These are phyloP conservation scores for Globodera rostochiensis DNA, from an alignment of 1,140 invertebrate species.

Conservation along the genomic window DNA sequence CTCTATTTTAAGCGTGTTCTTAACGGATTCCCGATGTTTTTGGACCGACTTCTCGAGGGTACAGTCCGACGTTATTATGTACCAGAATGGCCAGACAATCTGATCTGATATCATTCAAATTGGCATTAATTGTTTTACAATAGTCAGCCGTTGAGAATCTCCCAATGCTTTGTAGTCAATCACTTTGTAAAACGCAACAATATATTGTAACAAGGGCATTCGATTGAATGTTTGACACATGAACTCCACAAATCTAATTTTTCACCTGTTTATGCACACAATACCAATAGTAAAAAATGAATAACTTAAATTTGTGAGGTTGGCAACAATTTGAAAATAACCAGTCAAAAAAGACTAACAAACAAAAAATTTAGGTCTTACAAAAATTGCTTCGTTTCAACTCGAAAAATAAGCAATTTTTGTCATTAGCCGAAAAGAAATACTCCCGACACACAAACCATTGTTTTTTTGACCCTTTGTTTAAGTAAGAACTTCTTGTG, in stretches of 20 bases:
- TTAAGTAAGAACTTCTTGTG: background rate
- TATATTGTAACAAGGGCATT: no score
- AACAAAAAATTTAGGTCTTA: background rate
- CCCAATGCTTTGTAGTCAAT: no score
- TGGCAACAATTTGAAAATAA: background rate
- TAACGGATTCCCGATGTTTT: slow-evolving; percentile 89
- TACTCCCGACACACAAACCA: no score
- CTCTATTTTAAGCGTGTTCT: slow-evolving; percentile 65
- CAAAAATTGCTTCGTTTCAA: no score
- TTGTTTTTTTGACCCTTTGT: background rate
- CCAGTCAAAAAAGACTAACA: background rate
- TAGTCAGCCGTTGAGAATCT: no score
- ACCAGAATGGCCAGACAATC: slow-evolving; percentile 84
- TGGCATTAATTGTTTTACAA: no score
- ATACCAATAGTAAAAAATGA: background rate
- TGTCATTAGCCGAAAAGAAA: no score
- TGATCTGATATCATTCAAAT: slow-evolving; percentile 29
- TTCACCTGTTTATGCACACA: background rate
- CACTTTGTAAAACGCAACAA: no score
- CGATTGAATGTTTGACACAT: no score
- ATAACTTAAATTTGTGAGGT: background rate
- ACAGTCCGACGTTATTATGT: slow-evolving; percentile 89
- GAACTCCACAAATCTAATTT: no score
- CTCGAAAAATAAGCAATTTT: no score
- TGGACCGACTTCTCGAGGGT: slow-evolving; percentile 92